Evolutionary conservation across 2,113 vertebrate species (phyloP), one percentile per base, ranked within the genome.

Genomic region (Oncorhynchus kisutch): DNA sequence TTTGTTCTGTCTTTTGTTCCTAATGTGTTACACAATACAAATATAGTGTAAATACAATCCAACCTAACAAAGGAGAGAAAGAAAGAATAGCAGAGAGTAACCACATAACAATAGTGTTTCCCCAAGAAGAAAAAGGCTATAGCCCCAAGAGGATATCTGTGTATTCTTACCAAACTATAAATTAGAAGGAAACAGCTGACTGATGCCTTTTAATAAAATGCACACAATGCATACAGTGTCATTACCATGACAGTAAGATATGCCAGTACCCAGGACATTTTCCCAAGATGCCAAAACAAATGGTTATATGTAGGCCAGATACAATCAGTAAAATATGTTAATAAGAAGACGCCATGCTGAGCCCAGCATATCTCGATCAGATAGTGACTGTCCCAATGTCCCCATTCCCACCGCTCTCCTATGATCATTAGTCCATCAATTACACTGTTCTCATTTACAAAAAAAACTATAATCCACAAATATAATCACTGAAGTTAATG

Each of bases 341-440:
- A 60, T 60, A 77, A 84, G 80, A 86, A 70, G 85, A 60, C 72
- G 39, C 1, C 74, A 76, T 48, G 68, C 73, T 72, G 82, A 83
- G 82, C 78, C 83, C 84, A 85, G 67, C 72, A 14, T 67, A 67
- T 81, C 83, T 78, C 76, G 59, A 66, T 59, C 62, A 74, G 77
- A 82, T 27, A 75, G 60, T 64, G 51, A 18, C 60, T 75, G 83
- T 79, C 77, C 79, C 57, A 76, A 66, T 75, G 81, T 80, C 84
- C 78, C 70, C 71, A 78, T 89, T 88, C 85, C 76, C 79, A 78
- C 62, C 67, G 59, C 70, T 76, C 59, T 65, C 60, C 20, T 12
- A 70, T 66, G 73, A 68, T 79, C 51, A 51, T 76, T 83, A 88
- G 85, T 85, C 77, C 78, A 74, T 77, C 77, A 31, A 60, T 49